Base-by-base conservation (phyloP, 2,797 vertebrate genomes). In the Varecia variegata region DNA sequence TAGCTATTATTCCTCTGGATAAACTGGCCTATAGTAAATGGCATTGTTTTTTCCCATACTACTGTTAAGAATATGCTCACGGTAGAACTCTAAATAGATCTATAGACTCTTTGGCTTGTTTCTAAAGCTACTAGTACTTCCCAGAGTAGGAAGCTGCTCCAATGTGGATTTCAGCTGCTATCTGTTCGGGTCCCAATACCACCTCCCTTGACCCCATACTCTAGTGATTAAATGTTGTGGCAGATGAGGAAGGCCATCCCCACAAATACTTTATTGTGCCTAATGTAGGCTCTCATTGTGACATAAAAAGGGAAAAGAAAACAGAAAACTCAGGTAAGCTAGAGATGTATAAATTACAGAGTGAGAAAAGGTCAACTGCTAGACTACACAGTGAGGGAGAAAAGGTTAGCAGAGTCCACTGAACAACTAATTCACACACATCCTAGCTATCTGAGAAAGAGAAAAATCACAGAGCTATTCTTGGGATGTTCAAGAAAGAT, bases 311-410 rank as follows among this genome's bases (percentile, higher is more conserved):
- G 79, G 71, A 79, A 40, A 50, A 67, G 35, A 85, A 90, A 58
- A 56, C 27, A 85, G 68, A 94, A 88, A 90, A 80, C 38, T 94
- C 60, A 21, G 74, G 81, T n/a, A n/a, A 94, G 23, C 84, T 47
- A n/a, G 17, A 82, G 67, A 27, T 9, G 30, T 32, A 17, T 30
- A 91, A 89, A 94, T 62, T 32, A 58, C 38, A 81, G 4, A 30
- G 58, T 30, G 50, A 90, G 45, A 89, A 85, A 14, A 58, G 15
- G 58, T 77, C 88, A 83, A 76, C 11, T 50, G 32, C 8, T 45
- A 82, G 38, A 73, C 30, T 35, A 60, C 50, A 85, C 14, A 35
- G n/a, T 32, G 70, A 93, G 38, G 47, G 43, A 73, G 35, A 73
- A 80, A 73, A 76, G 32, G 14, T 76, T 56, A 93, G 43, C 2